Percentiles rank a stretch among this genome's conserved stretches.
Conservation (phyloP, 1,140 invertebrate genomes). For the Caenorhabditis inopinata region DNA sequence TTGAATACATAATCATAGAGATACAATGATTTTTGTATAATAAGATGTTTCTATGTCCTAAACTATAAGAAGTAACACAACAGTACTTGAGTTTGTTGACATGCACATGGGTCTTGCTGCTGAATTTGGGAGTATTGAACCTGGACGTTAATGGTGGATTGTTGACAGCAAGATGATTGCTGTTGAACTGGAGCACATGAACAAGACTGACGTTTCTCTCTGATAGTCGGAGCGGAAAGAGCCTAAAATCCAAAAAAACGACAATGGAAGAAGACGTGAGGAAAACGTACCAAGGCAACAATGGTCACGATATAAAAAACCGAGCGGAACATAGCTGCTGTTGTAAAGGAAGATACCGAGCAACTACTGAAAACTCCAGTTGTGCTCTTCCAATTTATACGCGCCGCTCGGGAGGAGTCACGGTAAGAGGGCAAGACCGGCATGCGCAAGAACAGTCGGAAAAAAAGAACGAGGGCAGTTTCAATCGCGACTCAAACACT, state of each 20-base stretch:
- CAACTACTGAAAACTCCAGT: slow-evolving; percentile 28
- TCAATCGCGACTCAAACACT: slow-evolving; percentile 21
- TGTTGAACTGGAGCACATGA: slow-evolving; percentile 33
- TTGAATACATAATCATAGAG: no score
- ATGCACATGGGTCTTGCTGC: slow-evolving; percentile 27
- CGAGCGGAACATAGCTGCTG: slow-evolving; percentile 41
- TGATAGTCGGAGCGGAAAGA: slow-evolving; percentile 17
- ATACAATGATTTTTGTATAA: no score
- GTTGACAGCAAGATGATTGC: slow-evolving; percentile 39
- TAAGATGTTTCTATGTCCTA: no score
- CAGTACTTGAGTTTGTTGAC: no score
- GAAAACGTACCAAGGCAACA: slow-evolving; percentile 27
- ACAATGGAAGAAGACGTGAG: neutral
- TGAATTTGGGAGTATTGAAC: slow-evolving; percentile 19
- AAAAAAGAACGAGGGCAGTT: slow-evolving; percentile 31
- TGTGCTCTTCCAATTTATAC: slow-evolving; percentile 16
- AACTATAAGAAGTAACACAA: no score
- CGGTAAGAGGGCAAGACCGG: slow-evolving; percentile 26
- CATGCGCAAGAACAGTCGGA: slow-evolving; percentile 21
- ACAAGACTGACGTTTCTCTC: slow-evolving; percentile 37
- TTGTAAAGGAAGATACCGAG: slow-evolving; percentile 10
- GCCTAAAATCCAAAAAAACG: neutral
- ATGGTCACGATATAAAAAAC: slow-evolving; percentile 2
- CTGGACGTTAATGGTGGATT: slow-evolving; percentile 14
- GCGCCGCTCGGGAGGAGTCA: slow-evolving; percentile 23